A percentile compares a stretch with the other conserved stretches of the same genome.
Conservation (phyloP, 2,888 invertebrate genomes). For the Keiferia lycopersicella region DNA sequence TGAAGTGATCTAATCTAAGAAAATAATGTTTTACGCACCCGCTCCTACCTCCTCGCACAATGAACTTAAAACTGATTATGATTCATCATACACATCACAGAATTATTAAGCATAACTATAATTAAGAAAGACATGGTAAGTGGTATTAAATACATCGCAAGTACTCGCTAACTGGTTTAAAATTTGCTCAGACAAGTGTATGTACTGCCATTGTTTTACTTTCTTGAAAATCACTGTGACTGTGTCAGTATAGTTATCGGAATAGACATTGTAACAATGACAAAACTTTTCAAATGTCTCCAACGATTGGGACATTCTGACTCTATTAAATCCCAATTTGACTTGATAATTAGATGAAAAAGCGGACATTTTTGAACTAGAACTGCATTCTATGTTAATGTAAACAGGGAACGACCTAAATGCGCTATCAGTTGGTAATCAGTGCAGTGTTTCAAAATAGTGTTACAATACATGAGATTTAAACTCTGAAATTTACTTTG, state of each 20-base stretch:
- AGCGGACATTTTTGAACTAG: neutral
- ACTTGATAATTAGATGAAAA: neutral
- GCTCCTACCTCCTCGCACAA: too few relatives aligned
- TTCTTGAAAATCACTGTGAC: neutral
- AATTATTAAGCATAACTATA: too few relatives aligned
- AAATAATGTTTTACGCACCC: too few relatives aligned
- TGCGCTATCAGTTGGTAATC: constrained; percentile 11
- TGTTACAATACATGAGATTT: neutral
- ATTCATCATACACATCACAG: too few relatives aligned
- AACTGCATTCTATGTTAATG: constrained; percentile 7
- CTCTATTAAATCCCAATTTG: neutral
- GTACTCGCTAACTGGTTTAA: too few relatives aligned
- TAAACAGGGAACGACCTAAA: constrained; percentile 4
- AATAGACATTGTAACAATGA: neutral
- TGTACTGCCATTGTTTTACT: neutral
- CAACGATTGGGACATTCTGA: neutral
- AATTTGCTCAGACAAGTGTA: too few relatives aligned
- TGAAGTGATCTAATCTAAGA: too few relatives aligned
- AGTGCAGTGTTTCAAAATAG: neutral
- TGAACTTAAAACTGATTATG: too few relatives aligned
- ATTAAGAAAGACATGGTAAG: too few relatives aligned
- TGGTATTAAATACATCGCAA: too few relatives aligned
- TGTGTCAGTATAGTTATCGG: neutral
- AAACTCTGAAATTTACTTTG: too few relatives aligned
- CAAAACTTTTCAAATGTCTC: neutral